Conservation (phyloP, 2,113 vertebrate genomes). For the Motacilla alba region DNA sequence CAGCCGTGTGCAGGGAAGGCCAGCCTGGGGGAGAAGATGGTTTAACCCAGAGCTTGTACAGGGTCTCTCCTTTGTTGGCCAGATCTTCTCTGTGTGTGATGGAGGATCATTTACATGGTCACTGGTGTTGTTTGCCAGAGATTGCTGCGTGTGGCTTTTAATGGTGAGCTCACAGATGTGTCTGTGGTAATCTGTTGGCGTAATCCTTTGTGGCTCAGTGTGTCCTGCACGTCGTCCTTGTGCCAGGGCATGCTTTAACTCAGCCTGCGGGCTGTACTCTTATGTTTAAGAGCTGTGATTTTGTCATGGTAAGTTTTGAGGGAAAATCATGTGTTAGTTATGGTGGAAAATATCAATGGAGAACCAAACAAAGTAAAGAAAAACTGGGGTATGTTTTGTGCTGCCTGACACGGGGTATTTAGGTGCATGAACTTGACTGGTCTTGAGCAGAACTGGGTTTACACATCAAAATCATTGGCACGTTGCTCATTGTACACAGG, state of each 20-base stretch:
- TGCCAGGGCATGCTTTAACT: slow-evolving; percentile 36
- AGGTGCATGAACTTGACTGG: background rate
- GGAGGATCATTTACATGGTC: background rate
- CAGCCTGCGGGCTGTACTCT: slow-evolving; percentile 36
- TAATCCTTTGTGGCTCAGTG: slow-evolving; percentile 26
- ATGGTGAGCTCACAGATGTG: background rate
- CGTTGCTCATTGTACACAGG: background rate
- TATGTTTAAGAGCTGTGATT: slow-evolving; percentile 55
- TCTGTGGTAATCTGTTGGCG: slow-evolving; percentile 11
- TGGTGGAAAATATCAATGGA: slow-evolving; percentile 38
- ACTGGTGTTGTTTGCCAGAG: background rate
- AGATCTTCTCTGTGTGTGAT: background rate
- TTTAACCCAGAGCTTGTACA: background rate
- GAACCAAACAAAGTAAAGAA: slow-evolving; percentile 13
- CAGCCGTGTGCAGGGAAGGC: background rate
- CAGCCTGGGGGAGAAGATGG: background rate
- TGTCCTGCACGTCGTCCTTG: background rate
- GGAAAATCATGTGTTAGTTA: slow-evolving; percentile 63
- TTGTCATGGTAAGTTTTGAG: slow-evolving; percentile 58
- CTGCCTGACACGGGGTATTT: background rate
- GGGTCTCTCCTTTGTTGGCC: background rate
- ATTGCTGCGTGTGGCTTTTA: background rate
- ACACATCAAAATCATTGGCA: background rate
- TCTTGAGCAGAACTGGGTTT: background rate
- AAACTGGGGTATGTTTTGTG: background rate